Conservation (phyloP, 2,113 vertebrate genomes). For the Ailuropoda melanoleuca region DNA sequence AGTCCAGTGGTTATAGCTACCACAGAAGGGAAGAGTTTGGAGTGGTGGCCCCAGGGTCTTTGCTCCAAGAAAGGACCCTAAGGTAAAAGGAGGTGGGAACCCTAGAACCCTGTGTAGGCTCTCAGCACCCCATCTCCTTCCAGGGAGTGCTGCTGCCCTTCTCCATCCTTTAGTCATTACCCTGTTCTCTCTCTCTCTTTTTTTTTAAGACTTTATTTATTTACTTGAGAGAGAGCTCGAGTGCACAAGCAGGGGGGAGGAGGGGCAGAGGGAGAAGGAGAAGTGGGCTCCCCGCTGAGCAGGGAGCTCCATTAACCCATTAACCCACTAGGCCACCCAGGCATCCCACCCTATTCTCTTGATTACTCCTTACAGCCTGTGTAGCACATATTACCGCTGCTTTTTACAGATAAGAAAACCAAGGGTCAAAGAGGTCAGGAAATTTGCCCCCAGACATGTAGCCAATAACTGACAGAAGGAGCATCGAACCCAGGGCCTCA, state of each 20-base stretch:
- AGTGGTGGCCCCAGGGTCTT: background rate
- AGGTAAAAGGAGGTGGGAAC: background rate
- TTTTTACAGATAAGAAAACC: background rate
- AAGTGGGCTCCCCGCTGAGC: no score
- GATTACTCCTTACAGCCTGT: background rate
- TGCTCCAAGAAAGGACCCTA: background rate
- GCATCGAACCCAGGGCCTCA: background rate
- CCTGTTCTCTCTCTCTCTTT: background rate
- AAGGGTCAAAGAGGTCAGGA: background rate
- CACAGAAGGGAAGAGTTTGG: background rate
- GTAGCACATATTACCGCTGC: background rate
- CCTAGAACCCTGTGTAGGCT: background rate
- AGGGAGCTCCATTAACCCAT: no score
- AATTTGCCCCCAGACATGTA: background rate
- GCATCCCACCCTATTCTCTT: background rate
- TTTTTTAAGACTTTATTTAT: background rate
- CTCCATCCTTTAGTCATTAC: background rate
- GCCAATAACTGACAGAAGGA: background rate
- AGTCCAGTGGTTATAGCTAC: background rate
- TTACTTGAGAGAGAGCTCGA: no score
- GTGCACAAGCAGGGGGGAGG: no score
- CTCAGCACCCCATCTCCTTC: no score
- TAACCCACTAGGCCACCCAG: no score
- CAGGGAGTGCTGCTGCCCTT: background rate
- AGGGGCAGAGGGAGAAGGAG: no score